These are phyloP conservation scores for Ascaphus truei DNA, from an alignment of 2,113 vertebrate genomes.

Conservation along the genomic window DNA sequence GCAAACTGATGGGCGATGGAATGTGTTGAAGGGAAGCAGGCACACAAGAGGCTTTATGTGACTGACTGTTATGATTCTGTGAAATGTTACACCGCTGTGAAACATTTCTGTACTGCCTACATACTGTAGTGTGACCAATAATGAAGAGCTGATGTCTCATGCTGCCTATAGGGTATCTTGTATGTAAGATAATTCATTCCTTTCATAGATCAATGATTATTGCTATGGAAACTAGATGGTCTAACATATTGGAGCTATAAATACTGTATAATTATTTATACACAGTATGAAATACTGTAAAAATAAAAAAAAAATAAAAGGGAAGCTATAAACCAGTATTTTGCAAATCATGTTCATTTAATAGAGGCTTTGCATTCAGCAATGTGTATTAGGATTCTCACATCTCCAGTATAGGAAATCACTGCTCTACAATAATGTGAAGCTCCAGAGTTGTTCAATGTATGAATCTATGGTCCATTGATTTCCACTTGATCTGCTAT, in stretches of 20 bases:
- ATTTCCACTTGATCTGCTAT: not conserved
- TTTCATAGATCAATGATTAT: slow-evolving; percentile 37
- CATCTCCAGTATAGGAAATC: slow-evolving; percentile 6
- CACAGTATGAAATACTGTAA: not conserved
- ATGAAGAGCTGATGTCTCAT: slow-evolving; percentile 24
- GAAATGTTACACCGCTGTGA: slow-evolving; percentile 52
- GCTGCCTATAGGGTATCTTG: slow-evolving; percentile 14
- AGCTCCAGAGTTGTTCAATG: not conserved
- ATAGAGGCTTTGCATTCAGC: slow-evolving; percentile 4
- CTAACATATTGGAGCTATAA: slow-evolving; percentile 15
- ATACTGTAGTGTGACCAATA: slow-evolving; percentile 29
- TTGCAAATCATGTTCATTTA: slow-evolving; percentile 21
- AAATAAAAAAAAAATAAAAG: slow-evolving; percentile 7
- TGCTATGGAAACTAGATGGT: slow-evolving; percentile 29
- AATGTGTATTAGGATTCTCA: not conserved
- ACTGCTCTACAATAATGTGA: not conserved
- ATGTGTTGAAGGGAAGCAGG: not conserved
- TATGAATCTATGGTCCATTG: not conserved
- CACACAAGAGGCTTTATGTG: slow-evolving; percentile 23
- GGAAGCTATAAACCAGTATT: slow-evolving; percentile 4
- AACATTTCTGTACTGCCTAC: slow-evolving; percentile 20
- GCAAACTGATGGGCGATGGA: not conserved
- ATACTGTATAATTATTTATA: slow-evolving; percentile 16
- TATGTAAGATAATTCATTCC: slow-evolving; percentile 32
- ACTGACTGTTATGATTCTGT: slow-evolving; percentile 40